These are phyloP conservation scores for Adineta ricciae DNA, from an alignment of 2,888 invertebrate species.

Conservation along the genomic window DNA sequence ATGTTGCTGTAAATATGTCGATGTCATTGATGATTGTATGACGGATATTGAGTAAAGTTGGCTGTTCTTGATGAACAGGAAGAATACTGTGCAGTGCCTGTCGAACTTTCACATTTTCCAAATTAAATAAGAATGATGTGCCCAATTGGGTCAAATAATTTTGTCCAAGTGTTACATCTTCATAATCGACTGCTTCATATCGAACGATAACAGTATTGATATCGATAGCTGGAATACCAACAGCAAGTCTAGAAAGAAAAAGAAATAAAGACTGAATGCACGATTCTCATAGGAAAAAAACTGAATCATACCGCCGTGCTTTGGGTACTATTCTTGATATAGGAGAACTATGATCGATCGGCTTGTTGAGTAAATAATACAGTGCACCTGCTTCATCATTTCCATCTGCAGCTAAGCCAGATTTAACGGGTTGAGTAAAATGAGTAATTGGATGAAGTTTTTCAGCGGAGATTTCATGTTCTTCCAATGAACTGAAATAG, in stretches of 20 bases:
- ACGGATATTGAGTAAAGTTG: conserved; percentile 17
- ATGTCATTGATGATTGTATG: neutral
- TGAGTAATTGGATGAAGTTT: neutral
- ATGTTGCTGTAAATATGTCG: conserved; percentile 20
- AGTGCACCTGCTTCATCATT: neutral
- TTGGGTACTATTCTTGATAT: neutral
- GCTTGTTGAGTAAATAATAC: neutral
- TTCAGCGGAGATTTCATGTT: neutral
- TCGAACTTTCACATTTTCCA: neutral
- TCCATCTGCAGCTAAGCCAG: neutral
- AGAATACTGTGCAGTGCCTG: neutral
- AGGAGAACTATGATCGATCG: neutral
- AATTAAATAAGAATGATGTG: neutral
- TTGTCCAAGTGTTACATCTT: neutral
- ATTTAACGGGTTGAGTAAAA: neutral
- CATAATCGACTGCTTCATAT: neutral
- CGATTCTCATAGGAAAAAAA: too few species aligned
- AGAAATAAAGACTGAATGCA: too few species aligned
- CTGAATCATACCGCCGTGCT: neutral
- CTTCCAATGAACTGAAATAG: neutral
- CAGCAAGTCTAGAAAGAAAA: neutral
- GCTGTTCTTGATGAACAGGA: neutral
- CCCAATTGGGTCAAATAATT: neutral
- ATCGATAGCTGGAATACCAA: neutral
- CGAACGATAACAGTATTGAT: conserved; percentile 6